Percentiles rank a stretch among this genome's conserved stretches.
Conservation (phyloP, 2,113 vertebrate genomes). For the Podarcis muralis region DNA sequence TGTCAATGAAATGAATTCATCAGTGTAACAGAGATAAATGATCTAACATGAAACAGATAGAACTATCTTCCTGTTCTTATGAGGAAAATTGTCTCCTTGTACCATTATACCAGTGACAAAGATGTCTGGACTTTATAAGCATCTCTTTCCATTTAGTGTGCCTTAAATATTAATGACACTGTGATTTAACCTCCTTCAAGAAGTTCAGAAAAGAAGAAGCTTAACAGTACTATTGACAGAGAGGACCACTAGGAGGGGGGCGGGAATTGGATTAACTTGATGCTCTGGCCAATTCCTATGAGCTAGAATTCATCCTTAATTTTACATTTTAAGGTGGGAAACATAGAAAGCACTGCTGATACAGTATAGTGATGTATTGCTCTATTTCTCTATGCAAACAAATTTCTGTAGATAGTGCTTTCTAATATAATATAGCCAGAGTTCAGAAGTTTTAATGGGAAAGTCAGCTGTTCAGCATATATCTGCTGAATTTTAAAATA, state of each 20-base stretch:
- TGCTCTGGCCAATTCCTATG: constrained; percentile 25
- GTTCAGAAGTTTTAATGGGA: background rate
- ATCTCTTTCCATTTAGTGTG: constrained; percentile 85
- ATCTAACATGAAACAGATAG: constrained; percentile 82
- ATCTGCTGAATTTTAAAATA: background rate
- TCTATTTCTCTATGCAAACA: background rate
- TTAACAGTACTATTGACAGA: constrained; percentile 62
- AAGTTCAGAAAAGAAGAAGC: constrained; percentile 59
- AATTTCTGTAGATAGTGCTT: background rate
- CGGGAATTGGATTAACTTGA: constrained; percentile 60
- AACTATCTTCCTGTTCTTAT: constrained; percentile 79
- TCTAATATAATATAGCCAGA: background rate
- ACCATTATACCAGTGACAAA: constrained; percentile 85
- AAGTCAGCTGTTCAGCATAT: background rate
- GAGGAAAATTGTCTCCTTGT: constrained; percentile 84
- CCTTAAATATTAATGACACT: constrained; percentile 87
- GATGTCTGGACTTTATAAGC: constrained; percentile 82
- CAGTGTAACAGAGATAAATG: constrained; percentile 90
- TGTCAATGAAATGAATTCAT: constrained; percentile 90
- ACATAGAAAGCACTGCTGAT: background rate
- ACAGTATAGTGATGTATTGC: background rate
- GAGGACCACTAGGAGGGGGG: constrained; percentile 37
- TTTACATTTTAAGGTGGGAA: constrained; percentile 2
- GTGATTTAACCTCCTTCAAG: constrained; percentile 82
- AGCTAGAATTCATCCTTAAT: constrained; percentile 45